Conservation (phyloP, 2,797 vertebrate genomes). For the Tamandua tetradactyla region DNA sequence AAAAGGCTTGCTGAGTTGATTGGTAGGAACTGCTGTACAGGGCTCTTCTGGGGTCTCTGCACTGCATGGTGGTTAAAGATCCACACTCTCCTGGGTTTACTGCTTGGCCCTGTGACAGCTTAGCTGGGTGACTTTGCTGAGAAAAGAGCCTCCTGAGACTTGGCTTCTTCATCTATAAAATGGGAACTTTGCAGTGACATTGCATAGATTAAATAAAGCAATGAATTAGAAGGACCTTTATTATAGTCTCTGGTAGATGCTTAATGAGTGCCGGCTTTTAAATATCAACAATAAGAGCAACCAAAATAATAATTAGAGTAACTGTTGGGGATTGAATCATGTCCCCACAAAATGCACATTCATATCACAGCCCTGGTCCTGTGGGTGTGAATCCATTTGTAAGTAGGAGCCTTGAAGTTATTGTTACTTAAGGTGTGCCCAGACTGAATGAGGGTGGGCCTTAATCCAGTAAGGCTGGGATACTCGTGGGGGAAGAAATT, state of each 20-base stretch:
- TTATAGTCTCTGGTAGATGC: background rate
- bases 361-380: too few relatives aligned
- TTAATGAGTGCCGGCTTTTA: background rate
- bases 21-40: background rate
- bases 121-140: background rate
- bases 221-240: background rate
- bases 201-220: background rate
- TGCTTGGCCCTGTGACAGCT: background rate
- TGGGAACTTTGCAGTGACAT: background rate
- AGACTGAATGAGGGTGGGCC: too few relatives aligned
- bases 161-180: background rate
- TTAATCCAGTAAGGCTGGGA: too few relatives aligned
- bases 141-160: background rate
- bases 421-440: too few relatives aligned
- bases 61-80: fast-evolving
- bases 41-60: background rate
- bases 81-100: background rate
- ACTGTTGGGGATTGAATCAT: too few relatives aligned
- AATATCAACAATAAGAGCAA: too few relatives aligned
- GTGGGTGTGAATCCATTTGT: too few relatives aligned
- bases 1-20: background rate
- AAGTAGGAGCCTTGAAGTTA: too few relatives aligned
- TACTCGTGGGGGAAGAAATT: too few relatives aligned
- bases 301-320: too few relatives aligned
- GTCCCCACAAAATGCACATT: too few relatives aligned